Evolutionary conservation across 2,888 invertebrate genomes (phyloP).

Genomic region (Leucophenga montana): DNA sequence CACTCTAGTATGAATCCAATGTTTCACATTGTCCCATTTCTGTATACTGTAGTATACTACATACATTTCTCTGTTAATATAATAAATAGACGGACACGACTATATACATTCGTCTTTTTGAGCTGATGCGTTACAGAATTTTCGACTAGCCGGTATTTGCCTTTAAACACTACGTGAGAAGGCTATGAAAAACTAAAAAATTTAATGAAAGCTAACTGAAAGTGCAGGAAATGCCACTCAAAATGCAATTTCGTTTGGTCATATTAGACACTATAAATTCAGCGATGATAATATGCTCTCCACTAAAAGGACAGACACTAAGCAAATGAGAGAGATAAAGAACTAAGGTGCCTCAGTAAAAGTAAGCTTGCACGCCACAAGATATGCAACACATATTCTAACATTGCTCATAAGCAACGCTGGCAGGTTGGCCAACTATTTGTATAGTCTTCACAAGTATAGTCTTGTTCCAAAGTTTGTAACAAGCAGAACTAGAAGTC

Average conservation of each 20-base stretch:
- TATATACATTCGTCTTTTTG: too few relatives aligned
- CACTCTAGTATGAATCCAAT: too few relatives aligned
- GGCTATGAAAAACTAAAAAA: neutral
- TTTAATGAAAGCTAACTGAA: neutral
- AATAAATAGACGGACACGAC: too few relatives aligned
- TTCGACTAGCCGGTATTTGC: too few relatives aligned
- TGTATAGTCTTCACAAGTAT: too few relatives aligned
- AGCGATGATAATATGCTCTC: neutral
- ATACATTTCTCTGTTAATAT: too few relatives aligned
- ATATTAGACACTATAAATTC: conserved; percentile 11
- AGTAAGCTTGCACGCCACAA: conserved; percentile 6
- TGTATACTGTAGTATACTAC: too few relatives aligned
- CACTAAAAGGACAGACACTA: neutral
- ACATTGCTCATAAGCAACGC: neutral
- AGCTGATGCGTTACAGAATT: too few relatives aligned
- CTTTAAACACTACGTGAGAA: neutral
- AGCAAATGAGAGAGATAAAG: neutral
- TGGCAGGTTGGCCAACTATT: neutral
- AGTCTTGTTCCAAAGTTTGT: neutral
- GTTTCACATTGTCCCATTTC: too few relatives aligned
- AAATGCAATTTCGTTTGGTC: conserved; percentile 17
- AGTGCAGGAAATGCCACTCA: neutral
- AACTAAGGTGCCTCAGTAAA: neutral
- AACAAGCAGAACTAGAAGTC: too few relatives aligned
- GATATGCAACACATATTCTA: neutral